phyloP scores from a whole-genome alignment of 1,140 invertebrate genomes.

The Eurosta solidaginis region DNA sequence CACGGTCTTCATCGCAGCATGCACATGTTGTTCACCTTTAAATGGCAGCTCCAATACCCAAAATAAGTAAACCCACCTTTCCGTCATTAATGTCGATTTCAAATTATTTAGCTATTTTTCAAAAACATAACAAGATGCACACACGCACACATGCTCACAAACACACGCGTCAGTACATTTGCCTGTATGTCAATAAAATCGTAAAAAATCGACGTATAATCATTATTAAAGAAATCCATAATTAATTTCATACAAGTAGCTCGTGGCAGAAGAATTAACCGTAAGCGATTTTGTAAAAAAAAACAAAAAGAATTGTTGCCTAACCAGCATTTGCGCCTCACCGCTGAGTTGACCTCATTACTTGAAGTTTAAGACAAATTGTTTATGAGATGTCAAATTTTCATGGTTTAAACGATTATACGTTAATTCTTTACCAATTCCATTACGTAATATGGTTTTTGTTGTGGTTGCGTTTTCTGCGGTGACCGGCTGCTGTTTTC shows the following conservation, averaged over 20 bases:
- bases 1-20: no score
- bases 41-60: not conserved
- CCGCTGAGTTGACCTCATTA: slow-evolving; percentile 19
- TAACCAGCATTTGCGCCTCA: not conserved
- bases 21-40: not conserved
- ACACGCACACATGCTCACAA: not conserved
- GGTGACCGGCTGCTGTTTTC: not conserved
- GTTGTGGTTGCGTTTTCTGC: not conserved
- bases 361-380: not conserved
- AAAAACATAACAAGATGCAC: not conserved
- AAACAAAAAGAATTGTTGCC: not conserved
- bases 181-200: not conserved
- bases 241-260: slow-evolving; percentile 16
- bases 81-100: not conserved
- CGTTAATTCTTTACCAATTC: not conserved
- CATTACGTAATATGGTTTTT: not conserved
- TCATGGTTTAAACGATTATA: not conserved
- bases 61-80: not conserved
- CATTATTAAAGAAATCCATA: not conserved
- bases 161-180: not conserved
- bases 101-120: not conserved
- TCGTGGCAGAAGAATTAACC: slow-evolving; percentile 3
- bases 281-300: not conserved
- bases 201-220: not conserved
- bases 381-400: not conserved